Conservation (phyloP, 2,113 vertebrate species). For the Prunella himalayana region DNA sequence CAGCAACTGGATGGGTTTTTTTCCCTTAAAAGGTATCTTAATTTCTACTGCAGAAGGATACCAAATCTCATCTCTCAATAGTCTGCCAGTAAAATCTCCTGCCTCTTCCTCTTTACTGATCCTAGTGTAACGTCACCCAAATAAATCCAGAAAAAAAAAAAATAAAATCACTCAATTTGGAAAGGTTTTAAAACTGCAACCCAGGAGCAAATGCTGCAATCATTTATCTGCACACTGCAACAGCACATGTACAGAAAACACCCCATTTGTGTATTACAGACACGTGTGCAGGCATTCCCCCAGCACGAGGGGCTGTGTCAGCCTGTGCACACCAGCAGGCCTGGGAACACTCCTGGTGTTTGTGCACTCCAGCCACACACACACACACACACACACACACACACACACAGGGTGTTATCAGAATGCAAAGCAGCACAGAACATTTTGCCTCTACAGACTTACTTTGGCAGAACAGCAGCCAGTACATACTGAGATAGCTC, state of each 20-base stretch:
- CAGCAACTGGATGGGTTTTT: rapidly evolving
- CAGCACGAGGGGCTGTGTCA: background rate
- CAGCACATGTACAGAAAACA: background rate
- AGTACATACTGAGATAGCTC: background rate
- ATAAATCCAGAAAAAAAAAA: background rate
- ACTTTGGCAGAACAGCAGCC: background rate
- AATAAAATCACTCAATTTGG: background rate
- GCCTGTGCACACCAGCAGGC: background rate
- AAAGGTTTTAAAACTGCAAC: background rate
- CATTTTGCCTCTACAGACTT: background rate
- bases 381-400: background rate
- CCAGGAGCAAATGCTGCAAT: background rate
- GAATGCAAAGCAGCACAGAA: background rate
- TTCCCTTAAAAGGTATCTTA: background rate
- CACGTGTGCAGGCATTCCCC: background rate
- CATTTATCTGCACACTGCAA: background rate
- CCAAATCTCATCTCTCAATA: background rate
- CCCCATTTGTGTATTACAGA: background rate
- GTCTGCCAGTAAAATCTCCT: background rate
- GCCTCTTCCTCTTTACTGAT: background rate
- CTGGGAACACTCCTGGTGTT: background rate
- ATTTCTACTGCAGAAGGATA: background rate
- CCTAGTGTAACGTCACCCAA: background rate
- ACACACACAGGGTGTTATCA: rapidly evolving
- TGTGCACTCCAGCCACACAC: background rate